Percentiles rank a stretch among this genome's conserved stretches.
These are phyloP conservation scores for Temnothorax nylanderi DNA, from an alignment of 1,140 invertebrate species.

Conservation along the genomic window DNA sequence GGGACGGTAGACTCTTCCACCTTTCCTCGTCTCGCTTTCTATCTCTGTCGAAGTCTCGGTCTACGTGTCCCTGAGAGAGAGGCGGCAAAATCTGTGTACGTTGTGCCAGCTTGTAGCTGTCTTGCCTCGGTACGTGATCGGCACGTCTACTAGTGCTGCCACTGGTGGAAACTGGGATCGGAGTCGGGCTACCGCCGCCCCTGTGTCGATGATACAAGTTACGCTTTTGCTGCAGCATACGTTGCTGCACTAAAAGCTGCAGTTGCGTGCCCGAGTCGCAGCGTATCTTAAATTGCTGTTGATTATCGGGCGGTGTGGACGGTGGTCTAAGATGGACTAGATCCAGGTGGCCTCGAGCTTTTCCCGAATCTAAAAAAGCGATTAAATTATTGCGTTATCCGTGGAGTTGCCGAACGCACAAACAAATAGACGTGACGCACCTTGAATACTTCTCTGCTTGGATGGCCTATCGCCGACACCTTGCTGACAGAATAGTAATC, in stretches of 20 bases:
- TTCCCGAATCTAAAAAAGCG: slow-evolving; percentile 78
- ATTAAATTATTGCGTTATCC: neutral
- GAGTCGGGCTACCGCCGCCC: slow-evolving; percentile 81
- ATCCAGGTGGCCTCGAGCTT: slow-evolving; percentile 80
- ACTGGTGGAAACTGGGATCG: slow-evolving; percentile 67
- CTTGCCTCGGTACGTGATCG: slow-evolving; percentile 86
- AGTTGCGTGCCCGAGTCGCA: slow-evolving; percentile 82
- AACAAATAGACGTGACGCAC: slow-evolving; percentile 59
- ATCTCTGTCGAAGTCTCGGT: slow-evolving; percentile 77
- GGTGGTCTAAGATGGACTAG: slow-evolving; percentile 80
- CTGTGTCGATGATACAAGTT: slow-evolving; percentile 87
- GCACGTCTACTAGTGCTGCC: slow-evolving; percentile 79
- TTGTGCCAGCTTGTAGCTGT: slow-evolving; percentile 88
- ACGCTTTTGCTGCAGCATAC: slow-evolving; percentile 88
- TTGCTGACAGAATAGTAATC: slow-evolving; percentile 79
- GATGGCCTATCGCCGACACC: slow-evolving; percentile 75
- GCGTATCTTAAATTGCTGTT: slow-evolving; percentile 79
- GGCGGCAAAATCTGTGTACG: slow-evolving; percentile 86
- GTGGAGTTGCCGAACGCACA: neutral
- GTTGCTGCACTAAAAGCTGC: slow-evolving; percentile 87
- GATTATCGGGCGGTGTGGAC: slow-evolving; percentile 77
- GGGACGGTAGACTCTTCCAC: slow-evolving; percentile 82
- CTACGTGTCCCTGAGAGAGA: slow-evolving; percentile 78
- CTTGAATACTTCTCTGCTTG: slow-evolving; percentile 82
- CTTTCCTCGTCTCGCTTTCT: slow-evolving; percentile 80